A percentile compares a stretch with the other conserved stretches of the same genome.
phyloP scores from a whole-genome alignment of 2,888 invertebrate species.

The Dasysyrphus albostriatus region DNA sequence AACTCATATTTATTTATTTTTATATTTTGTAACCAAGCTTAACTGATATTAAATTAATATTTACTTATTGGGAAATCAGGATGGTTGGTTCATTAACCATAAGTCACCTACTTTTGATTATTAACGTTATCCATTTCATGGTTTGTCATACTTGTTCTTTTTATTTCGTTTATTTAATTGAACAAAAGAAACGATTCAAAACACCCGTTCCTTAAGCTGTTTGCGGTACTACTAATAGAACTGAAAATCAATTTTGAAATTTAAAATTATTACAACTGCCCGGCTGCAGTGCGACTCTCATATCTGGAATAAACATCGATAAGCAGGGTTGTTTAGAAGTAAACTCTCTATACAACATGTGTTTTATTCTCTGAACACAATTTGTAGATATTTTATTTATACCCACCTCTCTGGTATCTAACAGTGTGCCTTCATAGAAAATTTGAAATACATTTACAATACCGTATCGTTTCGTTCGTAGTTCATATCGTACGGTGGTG shows the following conservation, averaged over 20 bases:
- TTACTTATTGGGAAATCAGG: not conserved
- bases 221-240: slow-evolving; percentile 44
- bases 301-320: slow-evolving; percentile 50
- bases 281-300: slow-evolving; percentile 31
- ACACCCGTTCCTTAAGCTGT: slow-evolving; percentile 55
- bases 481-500: slow-evolving; percentile 24
- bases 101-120: slow-evolving; percentile 53
- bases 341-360: slow-evolving; percentile 30
- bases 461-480: slow-evolving; percentile 51
- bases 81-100: not conserved
- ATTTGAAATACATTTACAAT: slow-evolving; percentile 63
- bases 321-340: slow-evolving; percentile 29
- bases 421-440: slow-evolving; percentile 30
- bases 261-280: slow-evolving; percentile 53
- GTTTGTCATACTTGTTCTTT: not conserved
- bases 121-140: slow-evolving; percentile 18
- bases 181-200: slow-evolving; percentile 28
- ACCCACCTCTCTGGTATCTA: slow-evolving; percentile 54
- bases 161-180: not conserved
- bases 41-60: not conserved
- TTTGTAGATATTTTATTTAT: slow-evolving; percentile 50
- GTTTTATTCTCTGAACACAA: slow-evolving; percentile 67
- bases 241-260: slow-evolving; percentile 57
- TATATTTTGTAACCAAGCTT: not conserved
- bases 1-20: not conserved